These are phyloP conservation scores for Chromoteleia sp. DNA, from an alignment of 2,888 invertebrate genomes.

Conservation along the genomic window DNA sequence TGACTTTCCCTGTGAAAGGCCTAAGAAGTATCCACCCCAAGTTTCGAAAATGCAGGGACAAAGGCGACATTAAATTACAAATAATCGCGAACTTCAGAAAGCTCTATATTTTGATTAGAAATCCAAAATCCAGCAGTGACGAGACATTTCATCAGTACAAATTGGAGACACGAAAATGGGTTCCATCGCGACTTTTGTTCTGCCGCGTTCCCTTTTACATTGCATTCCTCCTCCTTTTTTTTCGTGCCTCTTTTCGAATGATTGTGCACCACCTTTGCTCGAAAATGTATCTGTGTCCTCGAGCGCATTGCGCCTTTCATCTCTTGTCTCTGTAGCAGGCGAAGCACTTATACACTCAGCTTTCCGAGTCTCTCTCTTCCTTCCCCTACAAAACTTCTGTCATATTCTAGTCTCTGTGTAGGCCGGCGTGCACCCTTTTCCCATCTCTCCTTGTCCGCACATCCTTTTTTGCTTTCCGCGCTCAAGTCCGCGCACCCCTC, in stretches of 20 bases:
- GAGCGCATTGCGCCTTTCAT: constrained; percentile 82
- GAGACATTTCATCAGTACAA: constrained; percentile 66
- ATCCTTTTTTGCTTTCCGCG: constrained; percentile 70
- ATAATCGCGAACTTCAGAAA: constrained; percentile 14
- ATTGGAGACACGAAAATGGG: constrained; percentile 62
- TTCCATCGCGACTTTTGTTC: constrained; percentile 61
- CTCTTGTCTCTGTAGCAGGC: constrained; percentile 80
- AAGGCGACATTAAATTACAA: too few relatives aligned
- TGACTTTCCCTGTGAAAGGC: too few relatives aligned
- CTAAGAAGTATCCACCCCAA: too few relatives aligned
- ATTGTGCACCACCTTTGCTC: constrained; percentile 73
- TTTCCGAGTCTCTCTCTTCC: constrained; percentile 66
- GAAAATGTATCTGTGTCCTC: constrained; percentile 81
- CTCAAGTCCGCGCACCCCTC: constrained; percentile 37
- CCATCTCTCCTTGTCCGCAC: constrained; percentile 69
- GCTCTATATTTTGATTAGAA: constrained; percentile 45
- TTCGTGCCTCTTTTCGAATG: constrained; percentile 61
- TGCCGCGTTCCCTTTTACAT: constrained; percentile 62
- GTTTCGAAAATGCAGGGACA: too few relatives aligned
- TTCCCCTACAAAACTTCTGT: constrained; percentile 65
- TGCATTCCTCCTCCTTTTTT: constrained; percentile 52
- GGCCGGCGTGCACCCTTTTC: constrained; percentile 65
- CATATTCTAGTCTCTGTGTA: constrained; percentile 69
- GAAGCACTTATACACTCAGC: constrained; percentile 83
- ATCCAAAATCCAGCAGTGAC: constrained; percentile 44